Conservation (phyloP, 2,797 vertebrate species). For the Remorina albescens region DNA sequence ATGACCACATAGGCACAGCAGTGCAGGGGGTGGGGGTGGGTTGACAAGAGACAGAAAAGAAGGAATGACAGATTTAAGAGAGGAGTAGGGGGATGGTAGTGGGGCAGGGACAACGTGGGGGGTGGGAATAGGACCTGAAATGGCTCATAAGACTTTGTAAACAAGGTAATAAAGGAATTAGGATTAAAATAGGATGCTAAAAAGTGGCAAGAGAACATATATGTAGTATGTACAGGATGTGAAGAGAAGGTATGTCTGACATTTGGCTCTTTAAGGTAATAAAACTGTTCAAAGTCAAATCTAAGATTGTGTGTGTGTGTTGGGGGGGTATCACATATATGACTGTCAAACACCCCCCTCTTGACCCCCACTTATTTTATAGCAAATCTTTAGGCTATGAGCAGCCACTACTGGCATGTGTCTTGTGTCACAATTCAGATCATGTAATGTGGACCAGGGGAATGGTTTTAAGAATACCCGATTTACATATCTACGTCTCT, state of each 20-base stretch:
- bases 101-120: slow-evolving; percentile 3
- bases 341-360: slow-evolving; percentile 46
- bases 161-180: not conserved
- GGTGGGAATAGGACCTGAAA: slow-evolving; percentile 2
- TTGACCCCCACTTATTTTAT: slow-evolving; percentile 40
- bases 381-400: not conserved
- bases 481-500: not conserved
- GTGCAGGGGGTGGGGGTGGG: slow-evolving; percentile 39
- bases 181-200: slow-evolving; percentile 24
- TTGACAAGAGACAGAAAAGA: slow-evolving; percentile 20
- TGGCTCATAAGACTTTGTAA: not conserved
- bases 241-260: slow-evolving; percentile 12
- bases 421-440: not conserved
- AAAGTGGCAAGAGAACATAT: slow-evolving; percentile 5
- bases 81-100: slow-evolving; percentile 25
- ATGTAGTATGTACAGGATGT: not conserved
- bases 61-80: slow-evolving; percentile 50
- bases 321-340: slow-evolving; percentile 31
- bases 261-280: no score
- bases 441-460: not conserved
- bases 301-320: not conserved
- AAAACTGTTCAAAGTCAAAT: slow-evolving; percentile 54
- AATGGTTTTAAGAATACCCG: not conserved
- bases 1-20: slow-evolving; percentile 61
- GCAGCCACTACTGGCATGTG: not conserved